A percentile compares a stretch with the other conserved stretches of the same genome.
Evolutionary conservation across 64 coral and sea anemone genomes (phyloP).

Genomic region (Montipora capricornis): DNA sequence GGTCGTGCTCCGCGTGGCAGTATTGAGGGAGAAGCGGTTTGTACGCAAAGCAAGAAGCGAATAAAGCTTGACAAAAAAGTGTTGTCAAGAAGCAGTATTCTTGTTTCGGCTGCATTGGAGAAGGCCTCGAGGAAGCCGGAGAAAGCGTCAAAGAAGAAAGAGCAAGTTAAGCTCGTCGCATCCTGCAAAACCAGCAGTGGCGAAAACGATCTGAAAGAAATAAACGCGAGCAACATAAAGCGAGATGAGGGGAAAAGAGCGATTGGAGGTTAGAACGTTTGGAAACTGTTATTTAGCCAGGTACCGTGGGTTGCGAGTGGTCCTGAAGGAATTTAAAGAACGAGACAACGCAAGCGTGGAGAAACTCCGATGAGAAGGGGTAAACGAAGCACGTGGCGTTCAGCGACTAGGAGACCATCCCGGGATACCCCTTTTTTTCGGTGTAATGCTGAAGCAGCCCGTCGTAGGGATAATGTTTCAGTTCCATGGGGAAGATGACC

Average conservation of each 20-base stretch:
- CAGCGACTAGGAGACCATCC: constrained; percentile 22
- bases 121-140: neutral
- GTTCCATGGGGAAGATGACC: constrained; percentile 32
- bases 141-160: neutral
- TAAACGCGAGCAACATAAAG: neutral
- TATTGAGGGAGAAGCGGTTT: neutral
- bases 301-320: neutral
- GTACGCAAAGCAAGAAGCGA: neutral
- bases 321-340: constrained; percentile 33
- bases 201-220: neutral
- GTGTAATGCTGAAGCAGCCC: constrained; percentile 5
- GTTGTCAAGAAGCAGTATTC: neutral
- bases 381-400: neutral
- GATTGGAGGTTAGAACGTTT: constrained; percentile 33
- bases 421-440: constrained; percentile 51
- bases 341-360: neutral
- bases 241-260: neutral
- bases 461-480: constrained; percentile 31
- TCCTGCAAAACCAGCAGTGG: neutral
- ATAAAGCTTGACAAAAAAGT: neutral
- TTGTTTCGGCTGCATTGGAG: neutral
- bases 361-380: neutral
- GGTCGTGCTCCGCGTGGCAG: neutral
- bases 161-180: neutral
- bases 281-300: constrained; percentile 11